These are phyloP conservation scores for Agrilus planipennis DNA, from an alignment of 1,140 invertebrate genomes.

Conservation along the genomic window DNA sequence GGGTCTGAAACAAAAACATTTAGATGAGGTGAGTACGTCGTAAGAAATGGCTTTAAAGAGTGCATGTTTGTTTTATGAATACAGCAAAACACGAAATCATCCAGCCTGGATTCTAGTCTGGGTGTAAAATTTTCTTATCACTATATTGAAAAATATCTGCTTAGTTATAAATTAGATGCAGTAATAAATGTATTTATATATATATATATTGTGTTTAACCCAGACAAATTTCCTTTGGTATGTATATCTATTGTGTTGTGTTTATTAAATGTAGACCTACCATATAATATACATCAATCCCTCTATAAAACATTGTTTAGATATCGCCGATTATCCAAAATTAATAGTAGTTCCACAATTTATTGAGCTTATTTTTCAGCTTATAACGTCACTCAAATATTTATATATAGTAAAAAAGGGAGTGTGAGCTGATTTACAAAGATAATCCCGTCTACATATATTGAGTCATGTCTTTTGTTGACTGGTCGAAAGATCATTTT, in stretches of 20 bases:
- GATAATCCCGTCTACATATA: too few relatives aligned
- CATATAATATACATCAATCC: background rate
- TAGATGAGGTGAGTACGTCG: slow-evolving; percentile 30
- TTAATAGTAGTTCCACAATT: too few relatives aligned
- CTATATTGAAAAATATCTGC: slow-evolving; percentile 46
- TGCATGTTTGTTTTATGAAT: slow-evolving; percentile 2
- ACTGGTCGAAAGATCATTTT: too few relatives aligned
- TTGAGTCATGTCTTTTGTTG: too few relatives aligned
- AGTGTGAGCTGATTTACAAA: too few relatives aligned
- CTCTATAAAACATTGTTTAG: background rate
- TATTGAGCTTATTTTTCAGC: too few relatives aligned
- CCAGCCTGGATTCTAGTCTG: slow-evolving; percentile 13
- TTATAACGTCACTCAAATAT: too few relatives aligned
- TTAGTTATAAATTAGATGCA: slow-evolving; percentile 37
- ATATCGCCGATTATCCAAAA: too few relatives aligned
- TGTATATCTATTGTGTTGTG: background rate
- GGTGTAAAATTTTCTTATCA: slow-evolving; percentile 43
- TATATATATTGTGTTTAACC: background rate
- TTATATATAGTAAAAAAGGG: too few relatives aligned
- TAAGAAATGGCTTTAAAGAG: background rate
- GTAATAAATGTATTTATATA: slow-evolving; percentile 34
- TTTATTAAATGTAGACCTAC: background rate
- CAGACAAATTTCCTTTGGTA: background rate
- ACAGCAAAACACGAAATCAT: background rate
- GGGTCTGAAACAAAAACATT: slow-evolving; percentile 36